Conservation (phyloP, 2,113 vertebrate species). For the Hemiprocne comata region DNA sequence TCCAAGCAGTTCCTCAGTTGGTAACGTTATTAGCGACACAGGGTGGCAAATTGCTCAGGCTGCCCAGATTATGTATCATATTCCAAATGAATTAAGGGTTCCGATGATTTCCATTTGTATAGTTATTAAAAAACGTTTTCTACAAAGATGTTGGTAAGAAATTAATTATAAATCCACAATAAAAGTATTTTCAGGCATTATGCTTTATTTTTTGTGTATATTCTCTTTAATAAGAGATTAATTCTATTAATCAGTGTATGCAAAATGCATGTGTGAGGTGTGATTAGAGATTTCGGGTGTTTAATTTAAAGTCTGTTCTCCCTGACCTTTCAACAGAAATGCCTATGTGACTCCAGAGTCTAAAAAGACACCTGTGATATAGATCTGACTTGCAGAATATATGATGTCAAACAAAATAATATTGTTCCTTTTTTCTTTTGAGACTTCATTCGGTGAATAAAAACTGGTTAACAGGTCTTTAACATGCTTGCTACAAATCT, state of each 20-base stretch:
- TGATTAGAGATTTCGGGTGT: neutral
- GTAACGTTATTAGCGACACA: neutral
- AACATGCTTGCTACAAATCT: neutral
- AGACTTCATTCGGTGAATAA: neutral
- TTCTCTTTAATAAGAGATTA: neutral
- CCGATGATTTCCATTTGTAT: neutral
- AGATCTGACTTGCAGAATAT: neutral
- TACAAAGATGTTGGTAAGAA: neutral
- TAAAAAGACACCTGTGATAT: neutral
- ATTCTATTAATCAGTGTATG: neutral
- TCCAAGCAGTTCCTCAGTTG: neutral
- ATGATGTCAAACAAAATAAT: neutral
- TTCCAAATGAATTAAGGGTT: neutral
- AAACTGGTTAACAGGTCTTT: neutral
- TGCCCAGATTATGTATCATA: neutral
- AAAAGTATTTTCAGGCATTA: neutral
- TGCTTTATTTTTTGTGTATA: neutral
- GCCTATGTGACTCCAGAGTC: neutral
- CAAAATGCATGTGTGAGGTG: neutral
- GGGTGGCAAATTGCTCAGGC: neutral
- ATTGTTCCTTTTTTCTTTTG: neutral
- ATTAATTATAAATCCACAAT: neutral
- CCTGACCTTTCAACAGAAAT: neutral
- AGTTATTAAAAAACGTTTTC: neutral
- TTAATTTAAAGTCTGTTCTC: neutral